Evolutionary conservation across 2,888 invertebrate species (phyloP), one percentile per base, ranked within the genome.

Genomic region (Onchidella celtica): DNA sequence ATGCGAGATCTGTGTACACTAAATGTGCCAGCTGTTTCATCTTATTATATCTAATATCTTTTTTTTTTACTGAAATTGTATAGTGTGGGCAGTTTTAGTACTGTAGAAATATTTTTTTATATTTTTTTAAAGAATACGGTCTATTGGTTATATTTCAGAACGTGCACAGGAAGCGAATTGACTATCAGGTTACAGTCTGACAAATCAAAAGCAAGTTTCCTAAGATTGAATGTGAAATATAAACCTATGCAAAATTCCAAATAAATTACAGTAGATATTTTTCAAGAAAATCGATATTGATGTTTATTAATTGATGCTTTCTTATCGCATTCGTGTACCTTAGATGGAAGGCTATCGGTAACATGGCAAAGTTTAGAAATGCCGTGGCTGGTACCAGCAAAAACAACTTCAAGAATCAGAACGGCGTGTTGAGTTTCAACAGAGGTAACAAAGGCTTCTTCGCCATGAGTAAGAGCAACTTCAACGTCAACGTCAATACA

Each of bases 281-380:
- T 29, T 29, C n/a, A n/a, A n/a, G n/a, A n/a, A n/a, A n/a, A n/a
- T n/a, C n/a, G n/a, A n/a, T n/a, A n/a, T n/a, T n/a, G n/a, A n/a
- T n/a, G n/a, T n/a, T n/a, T n/a, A n/a, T n/a, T 63, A 63, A 11
- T 24, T 24, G 24, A 14, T 24, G 63, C 24, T 24, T 24, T 9
- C 32, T n/a, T 27, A 6, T 68, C 29, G 32, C 68, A 11, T 55
- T 17, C 55, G 17, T n/a, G n/a, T n/a, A n/a, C n/a, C n/a, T 29
- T 38, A 83, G 91, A 65, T 92, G 92, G 92, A 82, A 85, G 0
- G 87, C 90, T 38, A 90, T 92, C 57, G 87, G 86, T 17, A 92
- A 92, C 84, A 92, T 92, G 92, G 92, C 88, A 4, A 87, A 87
- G n/a, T 92, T 92, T 85, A 85, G 91, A 76, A 92, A 91, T 75